These are phyloP conservation scores for Anaspis maculata DNA, from an alignment of 2,888 invertebrate species.

Conservation along the genomic window DNA sequence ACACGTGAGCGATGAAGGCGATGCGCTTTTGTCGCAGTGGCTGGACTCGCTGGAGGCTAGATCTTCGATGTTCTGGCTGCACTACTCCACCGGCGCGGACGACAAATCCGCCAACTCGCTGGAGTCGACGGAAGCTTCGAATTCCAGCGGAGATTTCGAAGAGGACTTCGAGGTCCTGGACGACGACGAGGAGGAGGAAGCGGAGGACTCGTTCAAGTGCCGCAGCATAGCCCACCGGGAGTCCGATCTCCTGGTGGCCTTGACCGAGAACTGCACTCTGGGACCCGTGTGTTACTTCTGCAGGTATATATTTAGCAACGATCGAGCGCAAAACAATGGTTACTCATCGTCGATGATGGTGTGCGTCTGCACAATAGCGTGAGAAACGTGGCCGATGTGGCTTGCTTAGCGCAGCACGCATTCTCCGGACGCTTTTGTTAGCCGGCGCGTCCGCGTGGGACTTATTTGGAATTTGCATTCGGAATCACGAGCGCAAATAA, in stretches of 20 bases:
- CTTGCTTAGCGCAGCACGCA: background rate
- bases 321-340: no score
- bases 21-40: constrained; percentile 31
- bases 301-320: constrained; percentile 41
- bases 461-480: no score
- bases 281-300: constrained; percentile 43
- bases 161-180: constrained; percentile 18
- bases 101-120: constrained; percentile 27
- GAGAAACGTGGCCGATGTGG: no score
- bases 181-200: constrained; percentile 3
- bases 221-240: constrained; percentile 42
- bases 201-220: constrained; percentile 18
- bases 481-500: no score
- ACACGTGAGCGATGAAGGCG: background rate
- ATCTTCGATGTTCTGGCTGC: constrained; percentile 37
- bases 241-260: constrained; percentile 38
- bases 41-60: constrained; percentile 35
- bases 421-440: constrained; percentile 1
- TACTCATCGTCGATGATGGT: background rate
- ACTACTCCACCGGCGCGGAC: constrained; percentile 29
- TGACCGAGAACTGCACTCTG: constrained; percentile 39
- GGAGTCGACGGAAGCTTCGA: constrained; percentile 26
- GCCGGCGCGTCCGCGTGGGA: no score
- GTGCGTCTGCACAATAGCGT: no score
- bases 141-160: constrained; percentile 25